Base-by-base conservation (phyloP, 2,888 invertebrate genomes). In the Dascillus cervinus region DNA sequence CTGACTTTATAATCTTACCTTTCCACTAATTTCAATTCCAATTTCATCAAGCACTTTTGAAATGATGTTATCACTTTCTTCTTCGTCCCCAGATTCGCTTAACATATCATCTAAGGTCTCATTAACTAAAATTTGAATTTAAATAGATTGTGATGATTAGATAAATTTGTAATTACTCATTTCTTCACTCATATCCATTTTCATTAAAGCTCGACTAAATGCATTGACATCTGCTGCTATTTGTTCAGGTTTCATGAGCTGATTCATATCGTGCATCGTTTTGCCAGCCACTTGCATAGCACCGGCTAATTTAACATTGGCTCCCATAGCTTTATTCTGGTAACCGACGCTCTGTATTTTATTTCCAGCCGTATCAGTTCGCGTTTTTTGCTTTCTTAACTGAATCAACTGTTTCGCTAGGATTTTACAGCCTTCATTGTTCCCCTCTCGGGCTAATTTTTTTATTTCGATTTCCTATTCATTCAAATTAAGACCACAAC, bases 181-280 rank as follows among this genome's bases (percentile, higher is more conserved):
- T 70, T 95, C 94, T 66, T 94, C 92, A 0, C 89, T 86, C 89
- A 95, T 91, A 49, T 85, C 89, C 87, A 94, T 88, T 59, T 84
- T 88, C 61, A 82, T 82, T 49, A 80, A 80, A 17, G 87, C 88
- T 53, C 78, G 78, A 53, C 80, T 78, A 66, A 95, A 95, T 5
- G 85, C 82, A 51, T 82, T 77, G 71, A 92, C 78, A 41, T 82
- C 84, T 45, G 79, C 80, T 2, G 84, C 82, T 6, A 92, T 75
- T 51, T 87, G 79, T 58, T 85, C 82, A 1, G 91, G 89, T 46
- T 86, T 85, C 78, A 91, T 78, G 1, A 85, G 67, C 55, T 81
- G 82, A 60, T 94, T 92, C 77, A 92, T 89, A 46, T 75, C 73
- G 4, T 76, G 77, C 91, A 95, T 91, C 0, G 91, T 85, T 67